A percentile compares a stretch with the other conserved stretches of the same genome.
Conservation (phyloP, 2,888 invertebrate genomes). For the Drosophila neonasuta region DNA sequence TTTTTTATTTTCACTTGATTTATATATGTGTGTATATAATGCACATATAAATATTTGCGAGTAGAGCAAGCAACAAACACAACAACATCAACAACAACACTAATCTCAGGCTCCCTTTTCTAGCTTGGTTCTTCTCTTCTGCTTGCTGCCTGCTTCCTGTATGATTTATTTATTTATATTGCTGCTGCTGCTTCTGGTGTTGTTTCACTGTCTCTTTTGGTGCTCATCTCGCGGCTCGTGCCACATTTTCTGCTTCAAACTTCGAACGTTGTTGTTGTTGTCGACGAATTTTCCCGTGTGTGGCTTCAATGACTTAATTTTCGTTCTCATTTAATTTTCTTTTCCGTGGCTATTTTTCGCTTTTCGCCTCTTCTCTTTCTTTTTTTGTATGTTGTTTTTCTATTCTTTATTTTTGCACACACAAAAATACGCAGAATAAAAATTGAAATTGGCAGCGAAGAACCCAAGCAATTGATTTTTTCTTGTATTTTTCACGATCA, state of each 20-base stretch:
- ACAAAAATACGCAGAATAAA: conserved; percentile 65
- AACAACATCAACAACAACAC: conserved; percentile 5
- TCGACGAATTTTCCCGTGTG: conserved; percentile 47
- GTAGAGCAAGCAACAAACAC: conserved; percentile 14
- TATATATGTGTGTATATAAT: conserved; percentile 20
- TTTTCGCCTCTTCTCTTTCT: conserved; percentile 48
- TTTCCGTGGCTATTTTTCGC: conserved; percentile 62
- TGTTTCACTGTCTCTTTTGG: conserved; percentile 44
- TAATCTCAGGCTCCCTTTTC: conserved; percentile 10
- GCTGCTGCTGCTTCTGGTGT: conserved; percentile 34
- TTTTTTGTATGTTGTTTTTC: conserved; percentile 39
- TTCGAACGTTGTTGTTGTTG: conserved; percentile 41
- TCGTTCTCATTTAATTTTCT: conserved; percentile 64
- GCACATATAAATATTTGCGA: conserved; percentile 8
- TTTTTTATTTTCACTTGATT: conserved; percentile 72
- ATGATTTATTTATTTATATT: conserved; percentile 49
- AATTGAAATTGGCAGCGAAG: conserved; percentile 57
- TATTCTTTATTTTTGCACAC: conserved; percentile 60
- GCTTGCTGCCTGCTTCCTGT: conserved; percentile 18
- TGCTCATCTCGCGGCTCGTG: conserved; percentile 64
- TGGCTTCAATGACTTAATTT: conserved; percentile 75
- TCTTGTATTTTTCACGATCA: conserved; percentile 53
- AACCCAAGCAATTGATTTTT: conserved; percentile 63
- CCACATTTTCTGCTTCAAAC: conserved; percentile 58
- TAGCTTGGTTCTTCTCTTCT: conserved; percentile 13